Base-by-base conservation (phyloP, 2,888 invertebrate species). In the Tanypteryx hageni region DNA sequence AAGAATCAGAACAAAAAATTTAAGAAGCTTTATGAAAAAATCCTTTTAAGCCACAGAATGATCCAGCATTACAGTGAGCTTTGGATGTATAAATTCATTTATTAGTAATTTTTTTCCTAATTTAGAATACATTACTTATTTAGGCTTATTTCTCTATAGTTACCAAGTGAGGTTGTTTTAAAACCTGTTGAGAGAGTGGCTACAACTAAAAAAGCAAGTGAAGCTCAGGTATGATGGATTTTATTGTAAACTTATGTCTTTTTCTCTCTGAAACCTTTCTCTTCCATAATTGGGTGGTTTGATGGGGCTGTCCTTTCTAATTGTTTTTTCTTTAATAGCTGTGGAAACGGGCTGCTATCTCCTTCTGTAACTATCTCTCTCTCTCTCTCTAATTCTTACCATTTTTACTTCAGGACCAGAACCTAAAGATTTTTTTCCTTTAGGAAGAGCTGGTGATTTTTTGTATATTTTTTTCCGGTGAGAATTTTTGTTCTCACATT, bases 381-480 rank as follows among this genome's bases (percentile, higher is more conserved):
- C 14, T 86, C 61, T 64, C 44, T 89, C 61, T 61, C 64, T 89
- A 64, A 89, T 44, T 76, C 76, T 76, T 61, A 89, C 18, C 83
- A 89, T 89, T 89, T 89, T 86, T 64, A 18, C 27, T 64, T 61
- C 58, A 89, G 64, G 89, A 44, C 16, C 31, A 61, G 61, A 64
- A 44, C 89, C 89, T 89, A 61, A 76, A 76, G n/a, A 76, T 22
- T 64, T 44, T 44, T 64, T 64, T 22, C 27, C 59, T 64, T 89
- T 83, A 56, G 83, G 83, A 61, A 44, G 89, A 64, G 89, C 16
- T 89, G 89, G 22, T 89, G 7, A 61, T 89, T 76, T 61, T 89
- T 89, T 89, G 59, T 31, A 3, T 84, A 58, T 86, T 64, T 89
- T 89, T 89, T 89, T 89, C 64, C 61, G 89, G 64, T 89, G 89